phyloP scores from a whole-genome alignment of 2,113 vertebrate genomes.

The Leucopsar rothschildi region DNA sequence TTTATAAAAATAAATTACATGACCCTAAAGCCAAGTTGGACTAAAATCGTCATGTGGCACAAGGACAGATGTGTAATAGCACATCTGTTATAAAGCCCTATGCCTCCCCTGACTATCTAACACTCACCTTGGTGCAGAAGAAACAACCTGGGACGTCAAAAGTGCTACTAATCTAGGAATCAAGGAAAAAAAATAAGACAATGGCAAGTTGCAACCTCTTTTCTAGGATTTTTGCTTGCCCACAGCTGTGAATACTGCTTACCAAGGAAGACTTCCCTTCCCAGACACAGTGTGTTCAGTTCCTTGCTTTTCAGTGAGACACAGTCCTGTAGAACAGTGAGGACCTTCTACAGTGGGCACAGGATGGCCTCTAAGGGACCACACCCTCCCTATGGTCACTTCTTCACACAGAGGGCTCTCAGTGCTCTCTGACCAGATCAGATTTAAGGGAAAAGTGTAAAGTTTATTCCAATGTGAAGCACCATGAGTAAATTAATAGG shows the following conservation, averaged over 20 bases:
- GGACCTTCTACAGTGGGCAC: not conserved
- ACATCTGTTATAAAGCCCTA: not conserved
- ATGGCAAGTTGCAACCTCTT: not conserved
- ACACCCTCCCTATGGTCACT: rapidly evolving
- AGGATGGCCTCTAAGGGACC: not conserved
- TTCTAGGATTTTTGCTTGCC: not conserved
- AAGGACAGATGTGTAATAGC: not conserved
- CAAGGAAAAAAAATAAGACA: not conserved
- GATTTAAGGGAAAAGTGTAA: not conserved
- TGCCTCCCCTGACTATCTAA: not conserved
- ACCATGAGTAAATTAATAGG: not conserved
- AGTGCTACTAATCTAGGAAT: not conserved
- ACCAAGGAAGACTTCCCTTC: not conserved
- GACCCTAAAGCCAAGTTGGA: not conserved
- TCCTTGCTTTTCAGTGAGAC: not conserved
- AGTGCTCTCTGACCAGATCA: not conserved
- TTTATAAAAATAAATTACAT: not conserved
- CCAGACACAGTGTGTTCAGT: not conserved
- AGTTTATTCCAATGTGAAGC: not conserved
- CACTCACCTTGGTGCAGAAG: not conserved
- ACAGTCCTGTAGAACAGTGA: not conserved
- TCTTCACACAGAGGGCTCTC: not conserved
- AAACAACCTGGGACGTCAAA: not conserved
- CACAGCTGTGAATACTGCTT: not conserved
- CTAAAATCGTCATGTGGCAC: not conserved